Conservation (phyloP, 2,113 vertebrate species). For the Tauraco erythrolophus region DNA sequence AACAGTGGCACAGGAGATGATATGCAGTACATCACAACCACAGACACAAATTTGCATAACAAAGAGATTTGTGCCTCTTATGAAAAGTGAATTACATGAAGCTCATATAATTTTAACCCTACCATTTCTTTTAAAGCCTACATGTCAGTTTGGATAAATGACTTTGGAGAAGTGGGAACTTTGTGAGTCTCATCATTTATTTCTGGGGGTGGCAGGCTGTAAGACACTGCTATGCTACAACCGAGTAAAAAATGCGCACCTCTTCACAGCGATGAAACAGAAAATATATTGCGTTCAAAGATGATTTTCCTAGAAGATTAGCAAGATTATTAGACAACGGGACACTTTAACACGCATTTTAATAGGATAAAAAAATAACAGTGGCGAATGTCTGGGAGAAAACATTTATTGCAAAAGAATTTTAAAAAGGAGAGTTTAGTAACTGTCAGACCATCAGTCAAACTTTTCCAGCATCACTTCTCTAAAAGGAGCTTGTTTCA, state of each 20-base stretch:
- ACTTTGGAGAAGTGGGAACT: neutral
- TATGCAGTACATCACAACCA: neutral
- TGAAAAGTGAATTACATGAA: neutral
- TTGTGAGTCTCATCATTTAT: neutral
- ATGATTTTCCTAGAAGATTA: neutral
- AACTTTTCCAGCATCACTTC: neutral
- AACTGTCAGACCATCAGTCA: neutral
- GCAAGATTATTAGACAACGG: neutral
- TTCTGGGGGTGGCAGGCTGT: neutral
- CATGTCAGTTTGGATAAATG: neutral
- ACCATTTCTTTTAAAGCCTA: neutral
- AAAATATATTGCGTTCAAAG: neutral
- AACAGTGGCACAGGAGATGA: neutral
- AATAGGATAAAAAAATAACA: neutral
- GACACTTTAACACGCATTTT: neutral
- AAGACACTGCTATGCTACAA: neutral
- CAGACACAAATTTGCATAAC: conserved; percentile 1
- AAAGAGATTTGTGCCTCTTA: neutral
- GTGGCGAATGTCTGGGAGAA: neutral
- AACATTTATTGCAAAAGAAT: neutral
- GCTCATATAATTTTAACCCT: neutral
- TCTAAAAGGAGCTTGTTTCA: neutral
- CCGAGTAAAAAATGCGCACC: neutral
- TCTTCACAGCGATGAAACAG: neutral
- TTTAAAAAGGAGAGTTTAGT: neutral